phyloP scores from a whole-genome alignment of 2,113 vertebrate genomes.

The Brachirus orientalis region DNA sequence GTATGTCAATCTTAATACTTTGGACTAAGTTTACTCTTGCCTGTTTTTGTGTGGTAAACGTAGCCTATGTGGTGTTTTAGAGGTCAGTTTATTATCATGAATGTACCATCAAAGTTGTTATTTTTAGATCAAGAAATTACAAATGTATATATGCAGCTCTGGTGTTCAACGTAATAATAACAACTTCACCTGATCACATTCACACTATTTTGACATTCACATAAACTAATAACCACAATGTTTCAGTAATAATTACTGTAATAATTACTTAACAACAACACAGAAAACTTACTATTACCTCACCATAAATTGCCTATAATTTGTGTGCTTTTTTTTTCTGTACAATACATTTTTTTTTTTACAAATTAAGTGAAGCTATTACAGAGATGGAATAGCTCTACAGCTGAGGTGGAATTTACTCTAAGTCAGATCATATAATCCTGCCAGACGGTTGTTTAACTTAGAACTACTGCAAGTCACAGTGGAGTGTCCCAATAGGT shows the following conservation, averaged over 20 bases:
- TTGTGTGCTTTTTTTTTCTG: not conserved
- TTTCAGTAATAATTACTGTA: no score
- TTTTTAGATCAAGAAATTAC: not conserved
- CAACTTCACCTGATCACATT: no score
- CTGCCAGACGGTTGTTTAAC: not conserved
- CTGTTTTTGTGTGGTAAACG: not conserved
- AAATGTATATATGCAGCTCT: no score
- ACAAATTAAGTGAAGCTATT: not conserved
- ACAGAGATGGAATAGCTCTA: not conserved
- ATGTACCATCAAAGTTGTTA: not conserved
- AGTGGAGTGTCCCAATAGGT: no score
- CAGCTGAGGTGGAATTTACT: not conserved
- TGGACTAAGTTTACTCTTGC: not conserved
- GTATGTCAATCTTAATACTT: slow-evolving; percentile 73
- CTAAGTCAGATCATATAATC: not conserved
- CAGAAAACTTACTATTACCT: no score
- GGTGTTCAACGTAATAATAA: no score
- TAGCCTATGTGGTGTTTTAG: not conserved
- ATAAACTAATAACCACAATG: no score
- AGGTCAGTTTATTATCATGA: not conserved
- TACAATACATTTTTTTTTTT: no score
- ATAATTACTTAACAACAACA: no score
- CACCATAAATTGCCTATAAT: no score
- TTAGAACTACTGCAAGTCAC: no score
- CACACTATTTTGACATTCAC: no score